Conservation (phyloP, 2,113 vertebrate genomes). For the Periophthalmodon schlosseri region DNA sequence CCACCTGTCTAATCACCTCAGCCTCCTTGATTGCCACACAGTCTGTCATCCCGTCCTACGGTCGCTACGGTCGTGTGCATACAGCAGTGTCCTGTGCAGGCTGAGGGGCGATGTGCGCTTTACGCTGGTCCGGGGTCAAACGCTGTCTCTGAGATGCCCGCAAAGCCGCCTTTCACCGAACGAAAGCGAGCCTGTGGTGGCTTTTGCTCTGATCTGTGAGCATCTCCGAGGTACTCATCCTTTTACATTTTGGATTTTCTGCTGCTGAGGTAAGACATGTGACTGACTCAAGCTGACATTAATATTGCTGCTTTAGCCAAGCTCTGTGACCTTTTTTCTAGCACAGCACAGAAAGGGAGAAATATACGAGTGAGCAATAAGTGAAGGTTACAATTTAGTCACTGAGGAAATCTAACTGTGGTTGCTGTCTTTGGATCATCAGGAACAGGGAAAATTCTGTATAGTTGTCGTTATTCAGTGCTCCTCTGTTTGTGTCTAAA, state of each 20-base stretch:
- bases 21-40: conserved; percentile 22
- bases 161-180: conserved; percentile 19
- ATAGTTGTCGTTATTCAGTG: not conserved
- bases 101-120: not conserved
- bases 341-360: no score
- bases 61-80: not conserved
- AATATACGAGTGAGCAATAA: not conserved
- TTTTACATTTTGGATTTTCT: conserved; percentile 25
- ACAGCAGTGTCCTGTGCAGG: not conserved
- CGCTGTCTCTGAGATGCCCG: conserved; percentile 28
- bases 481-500: not conserved
- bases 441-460: not conserved
- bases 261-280: conserved; percentile 53
- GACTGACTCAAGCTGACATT: conserved; percentile 4
- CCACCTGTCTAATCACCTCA: conserved; percentile 26
- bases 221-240: conserved; percentile 14
- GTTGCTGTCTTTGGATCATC: not conserved
- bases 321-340: not conserved
- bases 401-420: not conserved
- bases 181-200: conserved; percentile 26
- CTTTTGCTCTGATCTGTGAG: conserved; percentile 29
- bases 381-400: not conserved
- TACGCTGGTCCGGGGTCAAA: not conserved
- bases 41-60: not conserved
- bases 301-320: not conserved